Conservation (phyloP, 2,888 invertebrate species). For the Apantesis nais region DNA sequence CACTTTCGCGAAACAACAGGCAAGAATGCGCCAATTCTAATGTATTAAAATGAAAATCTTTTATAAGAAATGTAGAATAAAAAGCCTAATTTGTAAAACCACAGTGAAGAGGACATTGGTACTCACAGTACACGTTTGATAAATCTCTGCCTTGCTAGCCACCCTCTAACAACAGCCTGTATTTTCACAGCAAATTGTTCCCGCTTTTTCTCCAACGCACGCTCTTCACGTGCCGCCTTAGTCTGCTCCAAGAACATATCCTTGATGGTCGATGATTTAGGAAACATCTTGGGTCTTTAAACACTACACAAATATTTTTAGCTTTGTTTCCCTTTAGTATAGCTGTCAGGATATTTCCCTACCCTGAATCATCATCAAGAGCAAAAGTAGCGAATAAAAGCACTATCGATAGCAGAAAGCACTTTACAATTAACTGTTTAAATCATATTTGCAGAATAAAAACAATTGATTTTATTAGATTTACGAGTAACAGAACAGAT, state of each 20-base stretch:
- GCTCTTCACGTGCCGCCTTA: conserved; percentile 95
- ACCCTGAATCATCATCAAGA: conserved; percentile 36
- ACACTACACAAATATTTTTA: conserved; percentile 52
- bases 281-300: conserved; percentile 66
- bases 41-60: not conserved
- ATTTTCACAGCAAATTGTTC: conserved; percentile 91
- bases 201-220: conserved; percentile 93
- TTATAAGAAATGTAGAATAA: not conserved
- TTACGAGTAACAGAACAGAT: conserved; percentile 44
- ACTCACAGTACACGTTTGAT: conserved; percentile 89
- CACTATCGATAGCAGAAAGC: conserved; percentile 38
- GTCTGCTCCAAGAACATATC: conserved; percentile 94
- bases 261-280: conserved; percentile 86
- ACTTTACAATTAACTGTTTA: conserved; percentile 37
- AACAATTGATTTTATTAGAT: conserved; percentile 40
- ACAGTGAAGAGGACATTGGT: not conserved
- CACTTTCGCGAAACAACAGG: not conserved
- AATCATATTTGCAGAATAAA: conserved; percentile 49
- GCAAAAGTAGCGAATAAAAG: conserved; percentile 35
- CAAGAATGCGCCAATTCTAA: not conserved
- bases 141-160: conserved; percentile 88
- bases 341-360: conserved; percentile 59
- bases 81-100: not conserved
- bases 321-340: conserved; percentile 68
- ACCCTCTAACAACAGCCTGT: conserved; percentile 91